Percentiles rank a stretch among this genome's conserved stretches.
Evolutionary conservation across 1,140 invertebrate genomes (phyloP).

Genomic region (Ridgeia piscesae): DNA sequence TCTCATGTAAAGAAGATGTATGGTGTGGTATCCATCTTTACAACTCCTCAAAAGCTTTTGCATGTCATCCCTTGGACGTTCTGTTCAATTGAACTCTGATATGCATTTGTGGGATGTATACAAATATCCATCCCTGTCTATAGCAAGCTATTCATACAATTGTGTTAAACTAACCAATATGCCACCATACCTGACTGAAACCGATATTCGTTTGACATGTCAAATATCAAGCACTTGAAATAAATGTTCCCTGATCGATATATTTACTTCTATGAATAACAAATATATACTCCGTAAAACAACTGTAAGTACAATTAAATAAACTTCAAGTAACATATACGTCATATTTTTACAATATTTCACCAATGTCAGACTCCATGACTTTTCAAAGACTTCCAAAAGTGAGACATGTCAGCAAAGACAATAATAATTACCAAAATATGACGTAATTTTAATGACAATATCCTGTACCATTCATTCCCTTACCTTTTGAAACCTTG

Average conservation of each 20-base stretch:
- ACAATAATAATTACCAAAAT: background rate
- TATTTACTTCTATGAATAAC: too few relatives aligned
- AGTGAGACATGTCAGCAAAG: background rate
- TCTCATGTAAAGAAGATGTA: background rate
- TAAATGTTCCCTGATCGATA: too few relatives aligned
- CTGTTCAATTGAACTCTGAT: too few relatives aligned
- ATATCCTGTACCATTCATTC: background rate
- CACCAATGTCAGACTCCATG: background rate
- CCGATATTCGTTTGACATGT: background rate
- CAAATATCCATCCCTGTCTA: too few relatives aligned
- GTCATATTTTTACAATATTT: background rate
- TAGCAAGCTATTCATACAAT: too few relatives aligned
- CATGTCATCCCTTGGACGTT: too few relatives aligned
- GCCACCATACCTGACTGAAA: background rate
- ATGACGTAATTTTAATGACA: background rate
- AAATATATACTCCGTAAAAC: too few relatives aligned
- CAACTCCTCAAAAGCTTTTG: background rate
- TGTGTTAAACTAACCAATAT: too few relatives aligned
- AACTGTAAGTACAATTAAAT: too few relatives aligned
- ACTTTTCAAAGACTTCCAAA: background rate
- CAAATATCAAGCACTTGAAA: background rate
- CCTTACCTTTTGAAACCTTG: constrained; percentile 73
- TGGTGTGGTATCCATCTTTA: too few relatives aligned
- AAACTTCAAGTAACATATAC: background rate
- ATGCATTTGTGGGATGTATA: too few relatives aligned